Base-by-base conservation (phyloP, 1,140 invertebrate species). In the Drosophila virilis region DNA sequence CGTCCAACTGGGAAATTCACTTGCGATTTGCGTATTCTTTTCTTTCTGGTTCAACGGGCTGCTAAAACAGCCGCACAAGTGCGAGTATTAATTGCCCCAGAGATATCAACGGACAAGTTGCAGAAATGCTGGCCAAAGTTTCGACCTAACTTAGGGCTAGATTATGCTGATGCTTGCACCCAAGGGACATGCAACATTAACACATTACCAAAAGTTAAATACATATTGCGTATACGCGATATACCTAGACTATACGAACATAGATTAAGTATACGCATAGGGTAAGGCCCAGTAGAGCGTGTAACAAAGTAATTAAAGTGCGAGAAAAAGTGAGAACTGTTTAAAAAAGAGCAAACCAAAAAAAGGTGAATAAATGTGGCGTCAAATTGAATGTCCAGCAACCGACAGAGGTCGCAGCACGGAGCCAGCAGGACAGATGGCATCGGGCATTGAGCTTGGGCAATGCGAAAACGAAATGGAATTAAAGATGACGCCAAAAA, bases 371-470 rank as follows among this genome's bases (percentile, higher is more conserved):
- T 86, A 73, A 82, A 88, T 83, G 76, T 88, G 76, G 78, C 83
- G 83, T 88, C 76, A 88, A 86, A 86, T 86, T 88, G 76, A 86
- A 88, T 88, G 82, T 81, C 82, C 73, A 74, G 69, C 65, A 64
- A 58, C 72, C 40, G 65, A 77, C 73, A 70, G 38, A 61, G 64
- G 58, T 60, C 52, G 46, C 8, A 38, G 28, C 28, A 15, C 32
- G 40, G 2, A 28, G 35, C 15, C 6, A 8, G 15, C 28, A 38
- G 5, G 35, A 55, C 40, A 65, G 33, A 17, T 45, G 33, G 9
- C 46, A 81, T 40, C 8, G 45, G 35, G 15, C 37, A 45, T 22
- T 60, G 48, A 80, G 55, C 50, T 59, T 54, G 43, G 43, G 42
- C 40, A 60, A 66, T 51, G 42, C 4, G 54, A 52, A 45, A 68